Percentiles rank a stretch among this genome's conserved stretches.
These are phyloP conservation scores for Zosterops japonicus DNA, from an alignment of 2,113 vertebrate genomes.

Conservation along the genomic window DNA sequence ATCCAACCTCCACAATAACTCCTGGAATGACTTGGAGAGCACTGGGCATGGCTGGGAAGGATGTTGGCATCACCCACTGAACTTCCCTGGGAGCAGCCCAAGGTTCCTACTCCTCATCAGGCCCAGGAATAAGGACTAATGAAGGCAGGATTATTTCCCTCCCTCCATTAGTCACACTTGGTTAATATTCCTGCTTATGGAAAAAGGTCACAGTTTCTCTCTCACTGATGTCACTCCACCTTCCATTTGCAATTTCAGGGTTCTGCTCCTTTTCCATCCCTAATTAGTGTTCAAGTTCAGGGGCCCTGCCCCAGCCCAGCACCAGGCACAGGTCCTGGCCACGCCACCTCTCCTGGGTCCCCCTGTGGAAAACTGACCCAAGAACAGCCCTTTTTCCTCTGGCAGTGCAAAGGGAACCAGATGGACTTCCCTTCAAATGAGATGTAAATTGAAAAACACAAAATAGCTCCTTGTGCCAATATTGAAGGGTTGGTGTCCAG, in stretches of 20 bases:
- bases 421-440: slow-evolving; percentile 2
- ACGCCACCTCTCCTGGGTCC: rapidly evolving
- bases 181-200: background rate
- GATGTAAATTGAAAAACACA: slow-evolving; percentile 41
- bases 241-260: background rate
- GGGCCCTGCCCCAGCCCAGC: background rate
- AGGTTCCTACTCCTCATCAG: background rate
- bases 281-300: rapidly evolving
- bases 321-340: background rate
- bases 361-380: background rate
- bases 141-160: background rate
- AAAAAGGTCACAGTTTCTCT: slow-evolving; percentile 23
- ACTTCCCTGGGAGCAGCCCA: background rate
- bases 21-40: background rate
- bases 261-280: background rate
- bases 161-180: background rate
- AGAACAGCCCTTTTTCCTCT: background rate
- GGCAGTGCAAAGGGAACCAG: background rate
- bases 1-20: background rate
- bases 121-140: background rate
- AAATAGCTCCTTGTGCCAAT: background rate
- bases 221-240: background rate
- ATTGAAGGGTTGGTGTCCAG: background rate
- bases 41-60: rapidly evolving
- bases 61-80: background rate